phyloP scores from a whole-genome alignment of 2,113 vertebrate species.

The Etheostoma spectabile region DNA sequence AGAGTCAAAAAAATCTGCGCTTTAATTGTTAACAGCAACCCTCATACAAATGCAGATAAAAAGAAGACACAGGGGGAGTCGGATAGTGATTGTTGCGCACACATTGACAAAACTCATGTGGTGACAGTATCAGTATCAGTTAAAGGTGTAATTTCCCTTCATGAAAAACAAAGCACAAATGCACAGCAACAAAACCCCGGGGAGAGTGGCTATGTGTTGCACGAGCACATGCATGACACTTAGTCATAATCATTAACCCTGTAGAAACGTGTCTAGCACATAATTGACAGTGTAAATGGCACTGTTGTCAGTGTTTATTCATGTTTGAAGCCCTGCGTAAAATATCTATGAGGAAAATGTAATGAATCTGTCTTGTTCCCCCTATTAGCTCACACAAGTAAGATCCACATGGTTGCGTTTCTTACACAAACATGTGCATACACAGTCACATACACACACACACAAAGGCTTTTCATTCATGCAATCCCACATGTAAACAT shows the following conservation, averaged over 20 bases:
- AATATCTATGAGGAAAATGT: constrained; percentile 50
- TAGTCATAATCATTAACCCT: constrained; percentile 34
- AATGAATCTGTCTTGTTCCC: constrained; percentile 51
- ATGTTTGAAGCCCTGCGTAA: constrained; percentile 36
- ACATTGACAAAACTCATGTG: constrained; percentile 1
- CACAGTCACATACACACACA: neutral
- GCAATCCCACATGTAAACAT: constrained; percentile 9
- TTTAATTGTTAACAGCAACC: constrained; percentile 42
- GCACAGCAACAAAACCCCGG: constrained; percentile 8
- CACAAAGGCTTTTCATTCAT: neutral
- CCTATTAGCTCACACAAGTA: constrained; percentile 42
- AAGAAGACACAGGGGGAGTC: neutral
- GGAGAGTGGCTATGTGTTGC: neutral
- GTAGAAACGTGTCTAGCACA: constrained; percentile 30
- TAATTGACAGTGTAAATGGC: constrained; percentile 58
- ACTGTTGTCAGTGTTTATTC: constrained; percentile 53
- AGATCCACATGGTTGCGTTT: constrained; percentile 51
- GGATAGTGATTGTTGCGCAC: neutral
- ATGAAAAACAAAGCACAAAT: constrained; percentile 21
- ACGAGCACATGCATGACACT: constrained; percentile 26
- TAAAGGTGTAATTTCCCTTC: constrained; percentile 43
- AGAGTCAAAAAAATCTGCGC: neutral
- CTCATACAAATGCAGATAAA: neutral
- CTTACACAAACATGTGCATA: constrained; percentile 6
- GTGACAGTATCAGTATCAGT: constrained; percentile 25